Conservation (phyloP, 1,140 invertebrate genomes). For the Monochamus saltuarius region DNA sequence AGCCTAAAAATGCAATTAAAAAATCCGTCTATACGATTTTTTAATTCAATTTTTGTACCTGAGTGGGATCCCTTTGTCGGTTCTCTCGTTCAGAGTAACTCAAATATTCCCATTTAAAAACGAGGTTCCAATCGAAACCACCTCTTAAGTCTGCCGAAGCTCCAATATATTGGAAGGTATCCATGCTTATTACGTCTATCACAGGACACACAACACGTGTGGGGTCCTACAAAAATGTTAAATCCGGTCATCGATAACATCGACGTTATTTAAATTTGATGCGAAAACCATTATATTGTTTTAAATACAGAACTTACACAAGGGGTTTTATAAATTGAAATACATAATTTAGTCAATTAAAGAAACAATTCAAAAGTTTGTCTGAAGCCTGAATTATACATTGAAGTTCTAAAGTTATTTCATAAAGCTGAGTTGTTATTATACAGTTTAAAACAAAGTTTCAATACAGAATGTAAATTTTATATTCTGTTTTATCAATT, state of each 20-base stretch:
- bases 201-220: conserved; percentile 91
- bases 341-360: no score
- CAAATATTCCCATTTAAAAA: conserved; percentile 94
- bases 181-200: conserved; percentile 98
- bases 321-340: no score
- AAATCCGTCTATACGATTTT: conserved; percentile 2
- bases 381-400: no score
- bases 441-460: no score
- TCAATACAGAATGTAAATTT: no score
- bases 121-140: conserved; percentile 98
- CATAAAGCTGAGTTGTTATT: no score
- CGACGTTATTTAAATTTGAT: background rate
- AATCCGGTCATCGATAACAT: background rate
- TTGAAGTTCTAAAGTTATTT: no score
- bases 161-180: conserved; percentile 96
- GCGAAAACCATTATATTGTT: no score
- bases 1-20: conserved; percentile 52
- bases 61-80: conserved; percentile 78
- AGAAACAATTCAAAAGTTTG: no score
- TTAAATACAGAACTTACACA: no score
- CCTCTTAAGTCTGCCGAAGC: conserved; percentile 87
- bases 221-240: conserved; percentile 64
- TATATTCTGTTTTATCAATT: no score
- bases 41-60: conserved; percentile 34
- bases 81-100: conserved; percentile 77